These are phyloP conservation scores for Idaea aversata DNA, from an alignment of 2,888 invertebrate genomes.

Conservation along the genomic window DNA sequence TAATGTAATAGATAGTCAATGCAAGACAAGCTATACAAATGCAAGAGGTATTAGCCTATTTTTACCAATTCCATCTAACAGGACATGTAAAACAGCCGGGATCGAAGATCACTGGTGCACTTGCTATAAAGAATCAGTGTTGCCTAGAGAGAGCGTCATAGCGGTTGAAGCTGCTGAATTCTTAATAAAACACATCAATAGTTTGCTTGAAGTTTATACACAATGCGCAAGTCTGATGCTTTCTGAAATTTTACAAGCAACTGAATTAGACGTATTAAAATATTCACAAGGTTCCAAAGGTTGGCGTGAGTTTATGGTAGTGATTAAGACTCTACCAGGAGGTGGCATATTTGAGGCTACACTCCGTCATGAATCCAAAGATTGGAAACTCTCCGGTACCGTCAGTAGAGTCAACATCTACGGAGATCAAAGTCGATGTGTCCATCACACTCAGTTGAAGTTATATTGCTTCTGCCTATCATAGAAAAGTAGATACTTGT, in stretches of 20 bases:
- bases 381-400: slow-evolving; percentile 83
- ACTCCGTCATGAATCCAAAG: slow-evolving; percentile 61
- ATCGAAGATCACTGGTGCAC: slow-evolving; percentile 94
- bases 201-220: slow-evolving; percentile 85
- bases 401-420: slow-evolving; percentile 89
- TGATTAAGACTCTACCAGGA: slow-evolving; percentile 83
- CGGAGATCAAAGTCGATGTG: slow-evolving; percentile 89
- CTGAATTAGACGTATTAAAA: slow-evolving; percentile 77
- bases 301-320: slow-evolving; percentile 83
- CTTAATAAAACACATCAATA: slow-evolving; percentile 84
- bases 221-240: slow-evolving; percentile 84
- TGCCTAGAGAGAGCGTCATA: slow-evolving; percentile 73
- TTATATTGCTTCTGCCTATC: slow-evolving; percentile 86
- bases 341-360: slow-evolving; percentile 90
- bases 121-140: slow-evolving; percentile 84
- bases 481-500: slow-evolving; percentile 14
- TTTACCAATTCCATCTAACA: slow-evolving; percentile 82
- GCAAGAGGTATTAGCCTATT: slow-evolving; percentile 88
- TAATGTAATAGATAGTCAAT: slow-evolving; percentile 57
- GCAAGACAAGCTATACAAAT: slow-evolving; percentile 50
- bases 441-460: slow-evolving; percentile 86
- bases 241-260: slow-evolving; percentile 82
- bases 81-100: slow-evolving; percentile 88
- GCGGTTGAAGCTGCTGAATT: slow-evolving; percentile 81
- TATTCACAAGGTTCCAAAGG: slow-evolving; percentile 59